Evolutionary conservation across 2,797 vertebrate species (phyloP), one percentile per base, ranked within the genome.

Genomic region (Spondyliosoma cantharus): DNA sequence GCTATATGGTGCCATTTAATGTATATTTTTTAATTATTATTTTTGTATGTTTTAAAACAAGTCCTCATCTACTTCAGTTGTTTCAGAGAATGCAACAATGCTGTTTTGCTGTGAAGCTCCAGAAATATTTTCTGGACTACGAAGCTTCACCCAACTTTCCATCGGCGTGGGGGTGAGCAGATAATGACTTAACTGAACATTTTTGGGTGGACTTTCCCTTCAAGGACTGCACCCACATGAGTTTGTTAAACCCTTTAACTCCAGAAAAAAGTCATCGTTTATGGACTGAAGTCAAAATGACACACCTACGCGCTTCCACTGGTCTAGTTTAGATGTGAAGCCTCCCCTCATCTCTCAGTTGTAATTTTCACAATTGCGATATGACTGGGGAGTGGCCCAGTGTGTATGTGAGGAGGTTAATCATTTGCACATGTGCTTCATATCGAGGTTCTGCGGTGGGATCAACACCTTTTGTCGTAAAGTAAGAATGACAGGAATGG

Each of bases 401-500:
- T 71, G 53, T 58, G 22, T 48, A 61, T 76, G 66, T 78, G 48
- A 24, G 66, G 22, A 29, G 57, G 60, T 71, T 81, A 76, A 89
- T 85, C 76, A 78, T 82, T 88, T 74, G 64, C 62, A 70, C 68
- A 85, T 78, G 71, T 81, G 79, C 82, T 82, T 81, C 74, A 83
- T 77, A 61, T 80, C 60, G 24, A 57, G 63, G 37, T 59, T 80
- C 79, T 59, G 63, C 24, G 53, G 50, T 9, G 20, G 72, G 70
- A 83, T 91, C 92, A 91, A 90, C 91, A 88, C 89, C 74, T 91
- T 91, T 93, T 93, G 86, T 91, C 85, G 87, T 82, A 85, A 83
- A 82, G 58, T 75, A 91, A 92, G 92, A 94, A 93, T 92, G 89
- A 90, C 91, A 93, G 90, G 93, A 94, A 92, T 92, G 89, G 87